phyloP scores from a whole-genome alignment of 2,888 invertebrate genomes.

The Eubasilissa splendida region DNA sequence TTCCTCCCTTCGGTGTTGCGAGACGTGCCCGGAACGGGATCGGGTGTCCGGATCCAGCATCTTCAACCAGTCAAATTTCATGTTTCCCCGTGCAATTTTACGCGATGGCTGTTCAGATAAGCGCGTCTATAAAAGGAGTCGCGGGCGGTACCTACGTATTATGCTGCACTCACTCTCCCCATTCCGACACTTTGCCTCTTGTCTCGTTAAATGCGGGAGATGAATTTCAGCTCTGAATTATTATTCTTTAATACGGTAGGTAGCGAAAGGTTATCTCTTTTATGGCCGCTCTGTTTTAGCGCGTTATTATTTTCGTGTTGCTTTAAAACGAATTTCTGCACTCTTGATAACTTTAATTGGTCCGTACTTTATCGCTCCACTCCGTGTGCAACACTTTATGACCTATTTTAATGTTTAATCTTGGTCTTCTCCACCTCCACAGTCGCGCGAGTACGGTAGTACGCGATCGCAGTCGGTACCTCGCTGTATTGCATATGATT shows the following conservation, averaged over 20 bases:
- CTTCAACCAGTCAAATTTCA: constrained; percentile 17
- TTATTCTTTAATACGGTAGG: constrained; percentile 36
- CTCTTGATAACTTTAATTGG: constrained; percentile 43
- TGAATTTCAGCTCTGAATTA: constrained; percentile 32
- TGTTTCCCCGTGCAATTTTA: constrained; percentile 30
- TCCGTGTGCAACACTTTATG: constrained; percentile 21
- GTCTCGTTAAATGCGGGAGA: constrained; percentile 34
- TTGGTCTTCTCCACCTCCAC: not conserved
- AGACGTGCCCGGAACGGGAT: constrained; percentile 23
- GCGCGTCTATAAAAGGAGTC: constrained; percentile 34
- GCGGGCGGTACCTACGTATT: constrained; percentile 19
- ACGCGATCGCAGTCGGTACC: too few species aligned
- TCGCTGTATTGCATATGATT: too few species aligned
- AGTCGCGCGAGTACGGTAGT: not conserved
- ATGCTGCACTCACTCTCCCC: constrained; percentile 24
- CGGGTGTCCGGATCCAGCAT: constrained; percentile 1
- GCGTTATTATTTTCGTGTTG: constrained; percentile 29
- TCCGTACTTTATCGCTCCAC: not conserved
- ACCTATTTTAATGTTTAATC: constrained; percentile 26
- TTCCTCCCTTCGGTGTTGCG: not conserved
- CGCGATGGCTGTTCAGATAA: constrained; percentile 34
- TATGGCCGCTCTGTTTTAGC: constrained; percentile 21
- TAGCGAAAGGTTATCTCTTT: constrained; percentile 44
- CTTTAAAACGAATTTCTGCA: constrained; percentile 7
- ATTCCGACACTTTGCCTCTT: constrained; percentile 23